Evolutionary conservation across 2,888 invertebrate species (phyloP), one percentile per base, ranked within the genome.

Genomic region (Brachyptera risi): DNA sequence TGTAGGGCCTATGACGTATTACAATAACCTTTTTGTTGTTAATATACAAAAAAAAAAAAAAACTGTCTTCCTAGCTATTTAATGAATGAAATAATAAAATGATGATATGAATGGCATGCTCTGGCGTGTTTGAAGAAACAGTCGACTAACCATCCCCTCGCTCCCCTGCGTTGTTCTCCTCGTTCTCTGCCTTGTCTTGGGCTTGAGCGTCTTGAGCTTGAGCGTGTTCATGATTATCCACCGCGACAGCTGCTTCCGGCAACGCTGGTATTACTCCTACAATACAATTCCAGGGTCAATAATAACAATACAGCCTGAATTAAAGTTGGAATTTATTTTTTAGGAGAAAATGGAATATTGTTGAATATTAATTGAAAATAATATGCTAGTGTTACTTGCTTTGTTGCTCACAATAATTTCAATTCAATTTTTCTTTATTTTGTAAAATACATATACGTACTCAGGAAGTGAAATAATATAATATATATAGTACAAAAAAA

Each of bases 141-240:
- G 7, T 24, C 3, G 2, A 54, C 54, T 37, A 9, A 54, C 54
- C 51, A 56, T 61, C 63, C 21, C 37, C 60, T 23, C 57, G 50
- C 35, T 63, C 63, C n/a, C 57, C 60, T 5, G 60, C 63, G 54
- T 63, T 63, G 44, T 63, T 63, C 27, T 61, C 61, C 58, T 63
- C 63, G 38, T 57, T 60, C 24, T 63, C 63, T 17, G 51, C 63
- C 23, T 44, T 56, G 42, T 54, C 42, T n/a, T n/a, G n/a, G n/a
- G n/a, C n/a, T n/a, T n/a, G n/a, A 3, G 23, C 51, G 19, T 60
- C 60, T 24, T 54, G 51, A n/a, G 49, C 51, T 17, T 40, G 19
- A 11, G 38, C 54, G 15, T 47, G 21, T 37, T 60, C 63, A 21
- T 63, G 63, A 17, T 63, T 57, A 13, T 47, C 47, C 3, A 7